Base-by-base conservation (phyloP, 2,797 vertebrate species). In the Chiropotes sagulatus region DNA sequence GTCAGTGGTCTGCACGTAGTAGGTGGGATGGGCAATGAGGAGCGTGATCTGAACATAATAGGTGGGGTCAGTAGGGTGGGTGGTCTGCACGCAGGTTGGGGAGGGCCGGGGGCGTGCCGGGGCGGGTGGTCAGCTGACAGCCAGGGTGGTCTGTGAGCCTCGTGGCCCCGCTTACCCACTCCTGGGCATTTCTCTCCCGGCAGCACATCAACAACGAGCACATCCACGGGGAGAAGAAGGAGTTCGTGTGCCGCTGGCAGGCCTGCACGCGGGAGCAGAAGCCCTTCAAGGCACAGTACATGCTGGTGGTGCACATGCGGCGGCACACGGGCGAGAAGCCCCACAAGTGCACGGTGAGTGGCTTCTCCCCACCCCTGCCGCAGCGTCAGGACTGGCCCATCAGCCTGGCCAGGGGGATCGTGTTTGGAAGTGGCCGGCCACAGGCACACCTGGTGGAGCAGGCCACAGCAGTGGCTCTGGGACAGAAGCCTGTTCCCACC, bases 151-250 rank as follows among this genome's bases (percentile, higher is more conserved):
- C n/a, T 17, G 6, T 2, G 61, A 5, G 33, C 17, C 0, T 1
- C 19, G 19, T 9, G 6, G 20, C 20, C 2, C 0, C 44, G 44
- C 86, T 95, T 88, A 96, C 44, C 28, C n/a, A 12, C 17, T 2
- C 3, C 0, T 15, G n/a, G 52, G 13, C 92, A 95, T 98, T 72
- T 98, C n/a, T 1, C 7, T 41, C 92, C 22, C 17, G 64, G n/a
- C 91, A 99, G 99, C 99, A 99, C 98, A 99, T 99, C 99, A 99
- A 99, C 98, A 99, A 99, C 0, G 99, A 99, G 94, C 99, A 99
- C 98, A 99, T 99, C 98, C 99, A 99, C 0, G 99, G 99, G 20
- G 99, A 99, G 98, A 99, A 99, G 99, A 99, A 99, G 98, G 99
- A 99, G 98, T 99, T 99, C 39, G 99, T 99, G 86, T 99, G 99